A percentile compares a stretch with the other conserved stretches of the same genome.
Evolutionary conservation across 2,113 vertebrate genomes (phyloP).

Genomic region (Paralichthys olivaceus): DNA sequence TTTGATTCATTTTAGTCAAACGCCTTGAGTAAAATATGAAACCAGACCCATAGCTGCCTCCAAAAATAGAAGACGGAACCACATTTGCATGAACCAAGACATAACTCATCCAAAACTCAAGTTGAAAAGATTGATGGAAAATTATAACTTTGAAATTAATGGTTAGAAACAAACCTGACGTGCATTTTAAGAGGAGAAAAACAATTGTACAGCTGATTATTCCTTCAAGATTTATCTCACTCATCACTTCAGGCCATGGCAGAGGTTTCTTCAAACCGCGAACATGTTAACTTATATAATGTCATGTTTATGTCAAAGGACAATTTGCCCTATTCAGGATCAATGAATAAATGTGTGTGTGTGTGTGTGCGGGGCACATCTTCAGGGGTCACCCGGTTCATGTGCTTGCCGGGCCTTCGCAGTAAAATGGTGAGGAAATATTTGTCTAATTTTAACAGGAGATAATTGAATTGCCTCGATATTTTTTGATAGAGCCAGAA

Average conservation of each 20-base stretch:
- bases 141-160: too few species aligned
- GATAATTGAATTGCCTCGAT: conserved; percentile 76
- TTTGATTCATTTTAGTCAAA: conserved; percentile 6
- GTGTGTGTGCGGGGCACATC: background rate
- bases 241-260: too few species aligned
- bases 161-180: too few species aligned
- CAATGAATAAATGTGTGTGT: background rate
- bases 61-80: conserved; percentile 46
- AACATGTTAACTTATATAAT: too few species aligned
- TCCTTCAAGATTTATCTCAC: too few species aligned
- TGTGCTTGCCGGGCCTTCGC: conserved; percentile 31
- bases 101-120: conserved; percentile 5
- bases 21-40: conserved; percentile 15
- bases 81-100: conserved; percentile 46
- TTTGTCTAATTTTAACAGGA: conserved; percentile 79
- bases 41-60: conserved; percentile 23
- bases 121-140: too few species aligned
- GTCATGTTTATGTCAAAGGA: too few species aligned
- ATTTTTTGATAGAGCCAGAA: conserved; percentile 65
- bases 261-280: too few species aligned
- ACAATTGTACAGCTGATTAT: too few species aligned
- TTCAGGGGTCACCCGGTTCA: conserved; percentile 58
- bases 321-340: background rate
- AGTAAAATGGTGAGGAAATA: conserved; percentile 63
- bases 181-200: background rate